Evolutionary conservation across 2,888 invertebrate genomes (phyloP), one percentile per base, ranked within the genome.

Genomic region (Sesia apiformis): DNA sequence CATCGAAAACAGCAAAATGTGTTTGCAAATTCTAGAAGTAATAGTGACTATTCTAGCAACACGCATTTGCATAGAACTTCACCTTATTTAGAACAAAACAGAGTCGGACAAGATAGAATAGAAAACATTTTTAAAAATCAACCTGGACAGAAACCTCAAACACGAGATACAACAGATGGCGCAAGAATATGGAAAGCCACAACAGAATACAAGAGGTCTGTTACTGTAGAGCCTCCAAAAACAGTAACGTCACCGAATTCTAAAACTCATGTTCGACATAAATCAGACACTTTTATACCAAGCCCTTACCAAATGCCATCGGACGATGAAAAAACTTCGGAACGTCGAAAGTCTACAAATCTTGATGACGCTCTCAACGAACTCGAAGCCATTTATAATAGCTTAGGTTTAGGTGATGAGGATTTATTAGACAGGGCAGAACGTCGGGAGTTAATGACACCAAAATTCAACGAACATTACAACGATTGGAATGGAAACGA

Each of bases 331-430:
- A 84, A 82, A 63, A 76, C 70, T 64, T 88, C 88, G 55, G 88
- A 89, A 65, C 82, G 90, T 65, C 84, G 92, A 63, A 94, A 94
- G 76, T 94, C 95, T 3, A 93, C 93, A 8, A 96, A 96, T 77
- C 89, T 96, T 46, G 96, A 96, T 72, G 96, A 97, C 71, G 97
- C 97, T 54, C 90, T 97, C 39, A 94, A 94, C 67, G 97, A 97
- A 80, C 80, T 97, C 55, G 97, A 97, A 87, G 94, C 95, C n/a
- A 97, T 97, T 71, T 96, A 96, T 73, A 95, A 96, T 66, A 96
- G 96, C 66, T 90, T 97, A 56, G 93, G 94, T n/a, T 86, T 97
- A 53, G 94, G 94, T 0, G 96, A 96, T 70, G 95, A 95, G 75
- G 94, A 95, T 81, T 89, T 96, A 56, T 77, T 96, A 53, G 95